A percentile compares a stretch with the other conserved stretches of the same genome.
Evolutionary conservation across 2,113 vertebrate genomes (phyloP).

Genomic region (human): DNA sequence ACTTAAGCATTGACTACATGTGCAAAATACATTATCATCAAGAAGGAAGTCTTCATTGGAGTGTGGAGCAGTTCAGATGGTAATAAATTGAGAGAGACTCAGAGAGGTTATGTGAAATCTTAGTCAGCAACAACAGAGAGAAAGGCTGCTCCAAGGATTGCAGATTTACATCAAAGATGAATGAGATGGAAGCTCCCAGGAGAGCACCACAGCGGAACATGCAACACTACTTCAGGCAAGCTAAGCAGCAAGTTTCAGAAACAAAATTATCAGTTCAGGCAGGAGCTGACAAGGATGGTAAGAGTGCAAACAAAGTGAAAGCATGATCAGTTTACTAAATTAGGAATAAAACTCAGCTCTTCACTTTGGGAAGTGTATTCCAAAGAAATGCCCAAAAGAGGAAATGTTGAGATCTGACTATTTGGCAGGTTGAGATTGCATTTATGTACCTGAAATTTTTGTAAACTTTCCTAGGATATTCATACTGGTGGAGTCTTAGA

Average conservation of each 20-base stretch:
- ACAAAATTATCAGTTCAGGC: not conserved
- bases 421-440: not conserved
- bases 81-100: not conserved
- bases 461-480: not conserved
- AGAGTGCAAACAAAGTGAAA: not conserved
- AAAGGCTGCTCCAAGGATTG: not conserved
- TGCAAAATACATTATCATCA: not conserved
- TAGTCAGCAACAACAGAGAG: not conserved
- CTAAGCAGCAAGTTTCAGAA: not conserved
- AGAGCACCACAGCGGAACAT: not conserved
- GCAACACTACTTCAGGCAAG: not conserved
- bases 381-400: not conserved
- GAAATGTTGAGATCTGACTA: not conserved
- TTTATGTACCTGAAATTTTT: not conserved
- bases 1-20: not conserved
- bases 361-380: not conserved
- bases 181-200: not conserved
- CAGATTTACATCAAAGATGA: not conserved
- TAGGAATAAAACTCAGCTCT: not conserved
- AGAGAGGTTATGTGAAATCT: not conserved
- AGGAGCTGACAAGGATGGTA: not conserved
- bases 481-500: not conserved
- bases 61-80: not conserved
- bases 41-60: not conserved
- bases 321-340: not conserved